Evolutionary conservation across 2,888 invertebrate genomes (phyloP).

Genomic region (Hyposoter dolosus): DNA sequence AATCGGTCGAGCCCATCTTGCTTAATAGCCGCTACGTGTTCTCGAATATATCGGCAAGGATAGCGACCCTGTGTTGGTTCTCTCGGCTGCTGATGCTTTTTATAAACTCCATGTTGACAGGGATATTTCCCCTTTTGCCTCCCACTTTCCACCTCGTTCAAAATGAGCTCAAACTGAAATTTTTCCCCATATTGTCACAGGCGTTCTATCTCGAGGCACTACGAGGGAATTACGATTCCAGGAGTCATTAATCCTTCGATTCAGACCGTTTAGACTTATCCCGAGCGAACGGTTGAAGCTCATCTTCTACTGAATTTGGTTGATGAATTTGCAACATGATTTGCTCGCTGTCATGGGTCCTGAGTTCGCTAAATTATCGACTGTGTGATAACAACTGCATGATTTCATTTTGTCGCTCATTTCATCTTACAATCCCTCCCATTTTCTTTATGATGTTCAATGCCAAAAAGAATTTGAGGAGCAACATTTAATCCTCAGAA

Average conservation of each 20-base stretch:
- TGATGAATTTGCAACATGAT: neutral
- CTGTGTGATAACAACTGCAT: neutral
- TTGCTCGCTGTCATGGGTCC: neutral
- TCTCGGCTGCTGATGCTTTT: slow-evolving; percentile 55
- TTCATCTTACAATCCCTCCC: neutral
- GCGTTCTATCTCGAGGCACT: neutral
- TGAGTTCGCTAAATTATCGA: neutral
- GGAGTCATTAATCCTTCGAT: slow-evolving; percentile 19
- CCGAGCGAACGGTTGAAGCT: neutral
- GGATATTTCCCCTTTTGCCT: neutral
- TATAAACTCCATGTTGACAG: slow-evolving; percentile 54
- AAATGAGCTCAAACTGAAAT: slow-evolving; percentile 39
- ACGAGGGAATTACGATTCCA: slow-evolving; percentile 10
- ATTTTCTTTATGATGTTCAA: neutral
- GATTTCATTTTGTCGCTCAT: neutral
- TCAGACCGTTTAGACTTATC: neutral
- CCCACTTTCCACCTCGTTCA: neutral
- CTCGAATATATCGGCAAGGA: slow-evolving; percentile 78
- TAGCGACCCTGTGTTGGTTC: slow-evolving; percentile 43
- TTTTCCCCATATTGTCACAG: slow-evolving; percentile 35
- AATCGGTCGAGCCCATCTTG: slow-evolving; percentile 76
- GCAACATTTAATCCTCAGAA: neutral
- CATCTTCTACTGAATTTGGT: neutral
- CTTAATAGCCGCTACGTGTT: slow-evolving; percentile 83
- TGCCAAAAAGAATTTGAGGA: neutral